phyloP scores from a whole-genome alignment of 1,140 invertebrate species.

The Drosophila asahinai region DNA sequence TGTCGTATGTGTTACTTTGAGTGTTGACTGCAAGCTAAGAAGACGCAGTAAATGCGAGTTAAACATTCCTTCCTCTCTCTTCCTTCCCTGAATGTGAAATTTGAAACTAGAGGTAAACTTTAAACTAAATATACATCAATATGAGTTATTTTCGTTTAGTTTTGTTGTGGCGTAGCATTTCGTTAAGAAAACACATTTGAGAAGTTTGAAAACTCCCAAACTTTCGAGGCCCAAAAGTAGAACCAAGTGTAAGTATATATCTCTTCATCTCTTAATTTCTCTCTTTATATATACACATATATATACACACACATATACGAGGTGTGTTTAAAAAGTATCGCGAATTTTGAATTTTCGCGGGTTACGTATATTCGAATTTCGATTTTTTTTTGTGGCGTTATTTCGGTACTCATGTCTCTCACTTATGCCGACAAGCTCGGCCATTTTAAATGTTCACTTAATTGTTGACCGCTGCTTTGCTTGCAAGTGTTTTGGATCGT shows the following conservation, averaged over 20 bases:
- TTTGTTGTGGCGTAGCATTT: conserved; percentile 5
- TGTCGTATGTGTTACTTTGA: conserved; percentile 35
- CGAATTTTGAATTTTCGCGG: no score
- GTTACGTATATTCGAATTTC: no score
- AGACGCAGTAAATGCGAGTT: conserved; percentile 19
- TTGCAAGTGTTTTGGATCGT: no score
- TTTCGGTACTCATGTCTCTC: no score
- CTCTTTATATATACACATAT: not conserved
- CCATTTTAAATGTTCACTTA: no score
- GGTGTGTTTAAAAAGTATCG: no score
- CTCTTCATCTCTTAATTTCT: not conserved
- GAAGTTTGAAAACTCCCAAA: not conserved
- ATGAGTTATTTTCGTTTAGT: conserved; percentile 21
- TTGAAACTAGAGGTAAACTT: conserved; percentile 32
- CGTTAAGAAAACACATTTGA: not conserved
- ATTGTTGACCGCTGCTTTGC: no score
- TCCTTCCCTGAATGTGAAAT: conserved; percentile 2
- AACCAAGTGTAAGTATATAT: conserved; percentile 17
- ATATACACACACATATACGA: no score
- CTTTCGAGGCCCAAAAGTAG: not conserved
- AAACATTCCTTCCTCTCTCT: not conserved
- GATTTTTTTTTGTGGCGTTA: no score
- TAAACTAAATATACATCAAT: conserved; percentile 46
- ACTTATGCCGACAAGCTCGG: no score
- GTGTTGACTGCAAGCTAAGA: conserved; percentile 32